Evolutionary conservation across 2,888 invertebrate genomes (phyloP), one percentile per base, ranked within the genome.

Genomic region (Tetrapedia diversipes): DNA sequence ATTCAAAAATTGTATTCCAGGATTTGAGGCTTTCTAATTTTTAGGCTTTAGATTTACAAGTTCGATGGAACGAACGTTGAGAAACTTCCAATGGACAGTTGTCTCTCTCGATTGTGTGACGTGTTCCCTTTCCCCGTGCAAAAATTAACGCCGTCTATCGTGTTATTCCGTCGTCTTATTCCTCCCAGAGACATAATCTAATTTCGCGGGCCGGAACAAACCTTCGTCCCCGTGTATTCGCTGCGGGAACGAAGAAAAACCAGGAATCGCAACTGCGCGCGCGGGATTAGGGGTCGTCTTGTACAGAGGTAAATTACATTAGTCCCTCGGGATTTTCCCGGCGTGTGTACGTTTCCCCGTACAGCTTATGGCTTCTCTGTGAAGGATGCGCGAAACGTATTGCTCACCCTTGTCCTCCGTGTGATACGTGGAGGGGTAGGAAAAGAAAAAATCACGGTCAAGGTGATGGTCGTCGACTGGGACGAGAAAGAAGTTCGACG

Each of bases 291-390:
- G 64, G 39, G 60, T 49, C 60, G 69, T 67, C 78, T 63, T 43
- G 71, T 76, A 72, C 57, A 59, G 49, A 79, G 67, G 77, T 70
- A 80, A 81, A 80, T 81, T 81, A 71, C 67, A 77, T 70, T 66
- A 67, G 69, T 61, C 80, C 65, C 73, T n/a, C 2, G 77, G 66
- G 77, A 73, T 73, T 73, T 65, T 53, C 61, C 57, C 65, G 29
- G n/a, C n/a, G n/a, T n/a, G n/a, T 67, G 67, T 57, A 70, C 57
- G 70, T 79, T 73, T 47, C 72, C 32, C 24, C 8, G n/a, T 6
- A 51, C 47, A 51, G 64, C 59, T 64, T 64, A 64, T 63, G 64
- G 53, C 37, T 59, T 24, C 41, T 3, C 51, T 43, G 24, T 49
- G 74, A 74, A 45, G 60, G 43, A 70, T 67, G 41, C 61, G 51